Evolutionary conservation across 2,113 vertebrate species (phyloP), one percentile per base, ranked within the genome.

Genomic region (Ramphastos sulfuratus): DNA sequence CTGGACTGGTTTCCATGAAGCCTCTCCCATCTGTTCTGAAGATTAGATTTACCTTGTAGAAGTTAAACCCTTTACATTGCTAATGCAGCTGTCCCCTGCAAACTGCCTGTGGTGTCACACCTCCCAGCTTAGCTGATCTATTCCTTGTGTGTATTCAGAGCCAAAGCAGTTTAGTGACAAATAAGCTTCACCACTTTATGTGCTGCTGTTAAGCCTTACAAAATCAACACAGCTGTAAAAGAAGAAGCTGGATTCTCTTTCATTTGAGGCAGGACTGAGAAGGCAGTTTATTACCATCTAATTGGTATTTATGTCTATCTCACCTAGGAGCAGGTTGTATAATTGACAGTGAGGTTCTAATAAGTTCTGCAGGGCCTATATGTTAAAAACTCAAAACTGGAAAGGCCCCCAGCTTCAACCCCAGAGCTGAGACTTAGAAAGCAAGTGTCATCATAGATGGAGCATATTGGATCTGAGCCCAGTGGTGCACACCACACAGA

Each of bases 141-240:
- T 91, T 91, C 60, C 67, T 76, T 72, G 12, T 70, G 46, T 70
- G 12, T 67, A 70, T 94, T 87, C 33, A 48, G 14, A 91, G 50
- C 48, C 82, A 78, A 81, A 90, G 94, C 75, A 91, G 71, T 91
- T 92, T 67, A 91, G 58, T 78, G 75, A 80, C 82, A 83, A 85
- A 87, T 71, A 89, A 92, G 89, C 65, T 83, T 91, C 91, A 44
- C 33, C 20, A 37, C 54, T 82, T 87, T 37, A 67, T 71, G 39
- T 87, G 63, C 79, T 77, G 56, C 54, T 0, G 0, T 72, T 89
- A 91, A 92, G 61, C 60, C 44, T 85, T 82, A 52, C 30, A 70
- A 91, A 89, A 66, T 74, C 79, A 91, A 74, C 56, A 75, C 19
- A 54, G 42, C 64, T 89, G 8, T 67, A 74, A 88, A 92, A 80